Evolutionary conservation across 2,113 vertebrate species (phyloP).

Genomic region (Marmota monax): DNA sequence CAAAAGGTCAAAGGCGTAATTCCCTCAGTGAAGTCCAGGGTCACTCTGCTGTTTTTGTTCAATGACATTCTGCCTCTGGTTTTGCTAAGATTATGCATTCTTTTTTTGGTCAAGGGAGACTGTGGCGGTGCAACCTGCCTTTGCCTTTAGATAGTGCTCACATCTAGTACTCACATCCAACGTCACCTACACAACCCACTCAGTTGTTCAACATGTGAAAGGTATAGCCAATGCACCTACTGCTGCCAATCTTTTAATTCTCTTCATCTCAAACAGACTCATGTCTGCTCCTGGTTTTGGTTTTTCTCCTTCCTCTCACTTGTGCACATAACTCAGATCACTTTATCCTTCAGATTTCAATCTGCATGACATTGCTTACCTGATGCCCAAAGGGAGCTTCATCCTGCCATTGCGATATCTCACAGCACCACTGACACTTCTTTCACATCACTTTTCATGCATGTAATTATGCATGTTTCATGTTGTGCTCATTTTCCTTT

Average conservation of each 20-base stretch:
- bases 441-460: background rate
- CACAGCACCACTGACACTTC: background rate
- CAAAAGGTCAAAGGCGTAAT: background rate
- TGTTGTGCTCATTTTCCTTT: background rate
- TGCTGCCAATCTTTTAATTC: background rate
- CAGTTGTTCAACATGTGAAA: background rate
- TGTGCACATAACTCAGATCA: background rate
- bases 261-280: background rate
- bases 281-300: background rate
- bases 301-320: background rate
- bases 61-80: background rate
- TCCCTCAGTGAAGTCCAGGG: background rate
- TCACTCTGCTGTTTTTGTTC: background rate
- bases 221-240: rapidly evolving
- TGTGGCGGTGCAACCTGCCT: rapidly evolving
- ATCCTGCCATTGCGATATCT: rapidly evolving
- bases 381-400: background rate
- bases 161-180: background rate
- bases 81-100: background rate
- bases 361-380: background rate
- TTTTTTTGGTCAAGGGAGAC: background rate
- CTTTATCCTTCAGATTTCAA: no score
- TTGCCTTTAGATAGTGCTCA: background rate
- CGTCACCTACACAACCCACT: background rate
- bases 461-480: background rate